Conservation (phyloP, 2,888 invertebrate species). For the Polyommatus icarus region DNA sequence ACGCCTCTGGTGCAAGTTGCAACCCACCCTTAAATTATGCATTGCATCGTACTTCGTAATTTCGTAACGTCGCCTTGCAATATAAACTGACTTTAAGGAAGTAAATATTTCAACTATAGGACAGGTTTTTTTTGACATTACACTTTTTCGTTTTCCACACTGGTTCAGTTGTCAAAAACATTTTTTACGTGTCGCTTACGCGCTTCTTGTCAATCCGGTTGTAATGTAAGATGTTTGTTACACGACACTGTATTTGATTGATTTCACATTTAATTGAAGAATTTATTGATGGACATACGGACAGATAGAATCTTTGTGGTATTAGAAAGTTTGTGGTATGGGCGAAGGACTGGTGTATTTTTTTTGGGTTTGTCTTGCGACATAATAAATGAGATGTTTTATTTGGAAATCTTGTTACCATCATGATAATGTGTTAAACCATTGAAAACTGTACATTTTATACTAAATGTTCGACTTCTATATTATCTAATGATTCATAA, state of each 20-base stretch:
- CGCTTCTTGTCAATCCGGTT: background rate
- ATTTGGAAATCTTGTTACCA: background rate
- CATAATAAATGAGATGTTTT: background rate
- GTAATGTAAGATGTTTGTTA: conserved; percentile 7
- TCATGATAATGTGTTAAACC: background rate
- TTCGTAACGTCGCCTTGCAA: too few species aligned
- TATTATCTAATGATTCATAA: too few species aligned
- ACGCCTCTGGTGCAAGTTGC: too few species aligned
- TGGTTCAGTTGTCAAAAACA: background rate
- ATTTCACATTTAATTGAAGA: conserved; percentile 9
- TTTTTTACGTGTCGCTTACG: background rate
- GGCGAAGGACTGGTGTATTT: background rate
- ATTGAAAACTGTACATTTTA: background rate
- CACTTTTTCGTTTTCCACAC: background rate
- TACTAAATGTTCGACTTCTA: too few species aligned
- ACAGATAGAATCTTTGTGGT: background rate
- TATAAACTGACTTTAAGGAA: too few species aligned
- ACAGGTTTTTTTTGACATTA: background rate
- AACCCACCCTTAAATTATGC: too few species aligned
- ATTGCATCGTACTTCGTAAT: too few species aligned
- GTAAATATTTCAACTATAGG: too few species aligned
- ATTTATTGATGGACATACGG: background rate
- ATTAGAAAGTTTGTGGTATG: conserved; percentile 6
- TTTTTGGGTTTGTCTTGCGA: background rate
- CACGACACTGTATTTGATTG: background rate